phyloP scores from a whole-genome alignment of 2,888 invertebrate species.

The Leptinotarsa peninsularis region DNA sequence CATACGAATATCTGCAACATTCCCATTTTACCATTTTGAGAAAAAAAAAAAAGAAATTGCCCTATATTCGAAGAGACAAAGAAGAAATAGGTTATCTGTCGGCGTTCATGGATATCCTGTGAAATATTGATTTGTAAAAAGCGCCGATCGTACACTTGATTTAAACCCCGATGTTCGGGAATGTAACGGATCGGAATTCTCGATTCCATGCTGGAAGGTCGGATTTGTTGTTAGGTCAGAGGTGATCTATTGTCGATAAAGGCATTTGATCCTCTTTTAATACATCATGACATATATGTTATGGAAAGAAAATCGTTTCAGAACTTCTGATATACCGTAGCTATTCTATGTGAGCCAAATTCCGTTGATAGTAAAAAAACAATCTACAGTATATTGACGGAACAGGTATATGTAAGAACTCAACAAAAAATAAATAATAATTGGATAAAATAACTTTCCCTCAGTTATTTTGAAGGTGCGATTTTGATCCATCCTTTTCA shows the following conservation, averaged over 20 bases:
- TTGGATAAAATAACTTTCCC: too few species aligned
- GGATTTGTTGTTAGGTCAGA: conserved; percentile 15
- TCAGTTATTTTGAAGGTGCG: too few species aligned
- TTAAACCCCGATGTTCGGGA: conserved; percentile 33
- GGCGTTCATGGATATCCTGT: conserved; percentile 31
- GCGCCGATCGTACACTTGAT: conserved; percentile 36
- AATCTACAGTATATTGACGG: too few species aligned
- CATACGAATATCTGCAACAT: neutral
- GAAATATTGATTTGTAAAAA: conserved; percentile 41
- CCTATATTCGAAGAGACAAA: conserved; percentile 26
- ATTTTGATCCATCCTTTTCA: too few species aligned
- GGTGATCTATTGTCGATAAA: neutral
- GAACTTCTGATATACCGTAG: too few species aligned
- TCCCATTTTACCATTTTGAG: neutral
- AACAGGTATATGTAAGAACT: too few species aligned
- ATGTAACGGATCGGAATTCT: conserved; percentile 29
- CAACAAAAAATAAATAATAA: too few species aligned
- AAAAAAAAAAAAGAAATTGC: conserved; percentile 4
- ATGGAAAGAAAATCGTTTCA: too few species aligned
- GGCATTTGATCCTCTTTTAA: neutral
- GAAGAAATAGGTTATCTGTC: conserved; percentile 34
- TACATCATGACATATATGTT: neutral
- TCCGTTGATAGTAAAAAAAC: too few species aligned
- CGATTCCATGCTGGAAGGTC: conserved; percentile 10
- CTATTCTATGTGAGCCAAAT: too few species aligned